Conservation (phyloP, 1,140 invertebrate species). For the Zaprionus nigranus region DNA sequence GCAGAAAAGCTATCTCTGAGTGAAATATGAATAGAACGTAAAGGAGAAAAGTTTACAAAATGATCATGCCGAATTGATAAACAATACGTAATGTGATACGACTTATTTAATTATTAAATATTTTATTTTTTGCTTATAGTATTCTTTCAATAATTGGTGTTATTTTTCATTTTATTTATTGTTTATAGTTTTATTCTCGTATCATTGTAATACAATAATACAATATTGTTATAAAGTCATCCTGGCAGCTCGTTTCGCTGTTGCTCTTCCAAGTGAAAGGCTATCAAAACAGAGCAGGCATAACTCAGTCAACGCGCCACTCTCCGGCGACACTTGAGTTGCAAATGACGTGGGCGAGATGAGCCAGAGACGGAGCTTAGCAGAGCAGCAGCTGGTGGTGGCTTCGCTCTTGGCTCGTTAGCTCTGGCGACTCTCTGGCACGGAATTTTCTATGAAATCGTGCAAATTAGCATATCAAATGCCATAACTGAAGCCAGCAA, state of each 20-base stretch:
- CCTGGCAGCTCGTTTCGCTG: slow-evolving; percentile 17
- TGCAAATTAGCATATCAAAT: slow-evolving; percentile 83
- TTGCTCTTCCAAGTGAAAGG: slow-evolving; percentile 18
- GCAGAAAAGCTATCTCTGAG: neutral
- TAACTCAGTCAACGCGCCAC: slow-evolving; percentile 40
- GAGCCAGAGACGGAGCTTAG: slow-evolving; percentile 14
- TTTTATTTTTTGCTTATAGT: too few relatives aligned
- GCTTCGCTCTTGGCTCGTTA: slow-evolving; percentile 36
- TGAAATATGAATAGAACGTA: neutral
- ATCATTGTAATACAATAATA: too few relatives aligned
- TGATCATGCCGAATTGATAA: too few relatives aligned
- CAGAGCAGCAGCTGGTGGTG: slow-evolving; percentile 54
- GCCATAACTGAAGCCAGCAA: slow-evolving; percentile 64
- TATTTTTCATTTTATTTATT: too few relatives aligned
- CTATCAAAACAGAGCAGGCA: slow-evolving; percentile 59
- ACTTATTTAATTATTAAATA: too few relatives aligned
- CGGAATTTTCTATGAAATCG: slow-evolving; percentile 53
- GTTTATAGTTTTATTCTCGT: too few relatives aligned
- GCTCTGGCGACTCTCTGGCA: slow-evolving; percentile 27
- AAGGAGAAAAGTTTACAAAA: neutral
- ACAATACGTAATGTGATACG: too few relatives aligned
- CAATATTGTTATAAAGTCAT: too few relatives aligned
- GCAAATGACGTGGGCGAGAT: slow-evolving; percentile 33
- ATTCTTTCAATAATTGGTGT: too few relatives aligned
- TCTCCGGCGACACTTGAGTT: slow-evolving; percentile 58